phyloP scores from a whole-genome alignment of 2,113 vertebrate species.

The Pteruthius melanotis region DNA sequence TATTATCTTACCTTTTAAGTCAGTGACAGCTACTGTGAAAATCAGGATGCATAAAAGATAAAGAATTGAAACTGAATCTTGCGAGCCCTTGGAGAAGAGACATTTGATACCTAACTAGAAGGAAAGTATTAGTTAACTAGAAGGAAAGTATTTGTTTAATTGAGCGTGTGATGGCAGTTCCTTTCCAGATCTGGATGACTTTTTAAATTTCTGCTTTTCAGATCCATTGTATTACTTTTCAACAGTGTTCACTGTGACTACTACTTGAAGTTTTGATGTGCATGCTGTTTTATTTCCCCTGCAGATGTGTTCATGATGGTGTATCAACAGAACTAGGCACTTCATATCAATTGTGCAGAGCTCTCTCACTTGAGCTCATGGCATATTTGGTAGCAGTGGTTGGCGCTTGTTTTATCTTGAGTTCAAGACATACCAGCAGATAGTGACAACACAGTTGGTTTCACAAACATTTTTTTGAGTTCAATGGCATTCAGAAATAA shows the following conservation, averaged over 20 bases:
- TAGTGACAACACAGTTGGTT: background rate
- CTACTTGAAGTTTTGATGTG: background rate
- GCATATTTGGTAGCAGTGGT: background rate
- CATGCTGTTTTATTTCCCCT: background rate
- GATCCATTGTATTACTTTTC: background rate
- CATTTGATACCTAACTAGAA: background rate
- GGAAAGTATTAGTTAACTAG: background rate
- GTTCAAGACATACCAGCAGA: background rate
- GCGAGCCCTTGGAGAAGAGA: background rate
- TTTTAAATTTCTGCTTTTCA: background rate
- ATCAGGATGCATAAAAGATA: background rate
- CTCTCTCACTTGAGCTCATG: background rate
- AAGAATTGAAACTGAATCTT: background rate
- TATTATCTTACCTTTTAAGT: background rate
- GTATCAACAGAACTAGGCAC: background rate
- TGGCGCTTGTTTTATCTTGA: background rate
- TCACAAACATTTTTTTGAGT: background rate
- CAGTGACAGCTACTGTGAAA: background rate
- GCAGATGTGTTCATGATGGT: background rate
- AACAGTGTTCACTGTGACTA: background rate
- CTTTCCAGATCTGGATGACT: background rate
- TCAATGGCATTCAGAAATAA: background rate
- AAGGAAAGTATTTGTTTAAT: background rate
- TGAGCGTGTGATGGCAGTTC: background rate
- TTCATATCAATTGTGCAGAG: background rate